phyloP scores from a whole-genome alignment of 2,888 invertebrate genomes.

The Protodeltote pygarga region DNA sequence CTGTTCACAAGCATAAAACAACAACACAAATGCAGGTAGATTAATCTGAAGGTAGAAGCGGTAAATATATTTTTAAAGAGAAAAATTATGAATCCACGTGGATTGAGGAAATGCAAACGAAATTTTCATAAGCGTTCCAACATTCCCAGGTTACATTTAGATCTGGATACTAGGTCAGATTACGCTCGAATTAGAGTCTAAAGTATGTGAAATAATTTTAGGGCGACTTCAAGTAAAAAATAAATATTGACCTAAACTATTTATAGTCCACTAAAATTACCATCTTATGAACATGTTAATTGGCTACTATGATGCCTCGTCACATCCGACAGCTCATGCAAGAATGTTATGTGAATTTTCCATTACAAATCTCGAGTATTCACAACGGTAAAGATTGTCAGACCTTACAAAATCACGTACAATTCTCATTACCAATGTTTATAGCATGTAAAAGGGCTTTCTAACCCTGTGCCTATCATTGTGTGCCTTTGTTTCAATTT shows the following conservation, averaged over 20 bases:
- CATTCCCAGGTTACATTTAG: slow-evolving; percentile 35
- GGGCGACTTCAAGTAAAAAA: background rate
- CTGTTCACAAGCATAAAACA: slow-evolving; percentile 45
- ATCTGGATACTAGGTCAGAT: slow-evolving; percentile 26
- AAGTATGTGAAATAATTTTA: slow-evolving; percentile 1
- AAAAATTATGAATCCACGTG: slow-evolving; percentile 5
- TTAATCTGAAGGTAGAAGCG: slow-evolving; percentile 23
- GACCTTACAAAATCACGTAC: slow-evolving; percentile 60
- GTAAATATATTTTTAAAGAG: slow-evolving; percentile 5
- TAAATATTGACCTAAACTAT: slow-evolving; percentile 4
- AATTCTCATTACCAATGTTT: slow-evolving; percentile 61
- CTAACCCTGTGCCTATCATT: slow-evolving; percentile 46
- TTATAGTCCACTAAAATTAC: background rate
- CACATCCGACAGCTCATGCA: slow-evolving; percentile 8
- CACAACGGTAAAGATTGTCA: slow-evolving; percentile 31
- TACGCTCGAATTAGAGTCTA: slow-evolving; percentile 6
- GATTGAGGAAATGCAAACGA: slow-evolving; percentile 22
- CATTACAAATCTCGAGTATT: slow-evolving; percentile 17
- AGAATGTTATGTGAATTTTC: slow-evolving; percentile 23
- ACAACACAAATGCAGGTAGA: slow-evolving; percentile 24
- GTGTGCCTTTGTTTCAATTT: slow-evolving; percentile 34
- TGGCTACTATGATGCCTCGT: background rate
- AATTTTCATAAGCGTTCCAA: slow-evolving; percentile 16
- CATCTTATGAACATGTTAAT: background rate
- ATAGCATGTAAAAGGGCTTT: slow-evolving; percentile 64